Percentiles rank a stretch among this genome's conserved stretches.
phyloP scores from a whole-genome alignment of 2,113 vertebrate species.

The Dryoscopus gambensis region DNA sequence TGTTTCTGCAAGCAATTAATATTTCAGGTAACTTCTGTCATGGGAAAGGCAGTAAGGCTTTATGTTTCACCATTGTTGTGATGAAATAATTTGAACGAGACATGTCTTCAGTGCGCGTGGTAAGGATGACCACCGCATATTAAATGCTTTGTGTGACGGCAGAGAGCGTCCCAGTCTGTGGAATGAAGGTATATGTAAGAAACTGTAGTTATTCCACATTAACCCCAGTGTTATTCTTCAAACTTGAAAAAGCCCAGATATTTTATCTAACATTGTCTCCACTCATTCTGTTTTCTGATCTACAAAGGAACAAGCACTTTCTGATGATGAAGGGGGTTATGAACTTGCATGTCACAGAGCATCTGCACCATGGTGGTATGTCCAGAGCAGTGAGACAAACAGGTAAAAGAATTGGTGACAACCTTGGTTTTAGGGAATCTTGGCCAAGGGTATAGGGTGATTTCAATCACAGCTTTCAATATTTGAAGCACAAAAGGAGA shows the following conservation, averaged over 20 bases:
- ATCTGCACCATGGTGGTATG: neutral
- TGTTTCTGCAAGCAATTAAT: neutral
- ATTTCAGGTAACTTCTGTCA: neutral
- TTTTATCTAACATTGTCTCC: neutral
- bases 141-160: neutral
- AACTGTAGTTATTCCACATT: neutral
- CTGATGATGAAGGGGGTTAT: rapidly evolving
- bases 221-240: neutral
- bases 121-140: neutral
- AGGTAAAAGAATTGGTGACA: neutral
- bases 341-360: neutral
- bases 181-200: neutral
- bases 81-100: neutral
- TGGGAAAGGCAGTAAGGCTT: neutral
- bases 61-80: neutral
- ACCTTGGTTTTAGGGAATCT: neutral
- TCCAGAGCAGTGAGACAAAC: neutral
- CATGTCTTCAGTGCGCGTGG: neutral
- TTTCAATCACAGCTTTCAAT: neutral
- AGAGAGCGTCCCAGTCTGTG: neutral
- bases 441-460: neutral
- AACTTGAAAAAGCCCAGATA: neutral
- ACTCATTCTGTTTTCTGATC: neutral
- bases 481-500: neutral
- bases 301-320: neutral